Evolutionary conservation across 2,888 invertebrate species (phyloP).

Genomic region (Hemicrepidius hirtus): DNA sequence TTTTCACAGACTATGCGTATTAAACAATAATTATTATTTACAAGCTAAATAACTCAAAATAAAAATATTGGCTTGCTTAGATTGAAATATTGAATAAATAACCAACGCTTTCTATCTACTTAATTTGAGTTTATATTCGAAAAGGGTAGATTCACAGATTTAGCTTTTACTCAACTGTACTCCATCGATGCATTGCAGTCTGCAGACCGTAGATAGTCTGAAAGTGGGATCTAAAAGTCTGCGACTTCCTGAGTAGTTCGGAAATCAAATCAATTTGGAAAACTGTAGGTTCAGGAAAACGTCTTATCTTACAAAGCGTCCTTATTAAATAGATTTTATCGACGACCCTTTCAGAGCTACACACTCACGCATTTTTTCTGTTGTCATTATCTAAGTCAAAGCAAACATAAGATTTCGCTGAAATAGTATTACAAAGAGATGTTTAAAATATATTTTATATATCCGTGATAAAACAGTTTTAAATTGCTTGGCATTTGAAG

Average conservation of each 20-base stretch:
- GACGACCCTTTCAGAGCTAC: background rate
- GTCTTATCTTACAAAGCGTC: constrained; percentile 11
- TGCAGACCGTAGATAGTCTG: constrained; percentile 34
- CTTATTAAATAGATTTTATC: constrained; percentile 19
- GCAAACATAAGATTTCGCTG: too few species aligned
- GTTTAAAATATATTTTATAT: background rate
- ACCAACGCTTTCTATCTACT: too few species aligned
- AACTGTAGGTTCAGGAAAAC: constrained; percentile 42
- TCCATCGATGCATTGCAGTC: constrained; percentile 28
- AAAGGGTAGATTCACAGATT: background rate
- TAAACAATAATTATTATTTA: too few species aligned
- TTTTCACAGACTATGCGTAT: too few species aligned
- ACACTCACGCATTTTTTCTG: background rate
- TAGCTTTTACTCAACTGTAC: constrained; percentile 28
- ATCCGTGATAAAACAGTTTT: too few species aligned
- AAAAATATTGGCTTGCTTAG: too few species aligned
- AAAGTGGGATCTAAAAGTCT: constrained; percentile 40
- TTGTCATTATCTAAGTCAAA: background rate
- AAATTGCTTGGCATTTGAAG: too few species aligned
- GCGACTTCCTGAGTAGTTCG: constrained; percentile 39
- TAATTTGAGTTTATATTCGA: too few species aligned
- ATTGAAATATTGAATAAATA: too few species aligned
- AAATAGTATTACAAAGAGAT: too few species aligned
- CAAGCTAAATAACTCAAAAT: too few species aligned
- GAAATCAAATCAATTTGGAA: constrained; percentile 52